Base-by-base conservation (phyloP, 2,797 vertebrate species). In the Xyrichtys novacula region DNA sequence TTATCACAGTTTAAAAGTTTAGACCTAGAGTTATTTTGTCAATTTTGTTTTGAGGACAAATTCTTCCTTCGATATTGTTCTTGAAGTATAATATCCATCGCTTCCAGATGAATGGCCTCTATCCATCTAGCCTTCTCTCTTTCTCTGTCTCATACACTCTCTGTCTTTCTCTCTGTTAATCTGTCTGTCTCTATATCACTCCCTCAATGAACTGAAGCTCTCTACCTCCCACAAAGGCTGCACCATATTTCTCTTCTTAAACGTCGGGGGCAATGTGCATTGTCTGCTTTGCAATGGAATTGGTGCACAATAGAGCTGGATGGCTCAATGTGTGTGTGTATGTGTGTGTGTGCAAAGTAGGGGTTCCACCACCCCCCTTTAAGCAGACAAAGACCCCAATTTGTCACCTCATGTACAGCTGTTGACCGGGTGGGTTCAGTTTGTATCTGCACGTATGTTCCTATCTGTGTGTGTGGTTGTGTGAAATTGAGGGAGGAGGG, bases 341-440 rank as follows among this genome's bases (percentile, higher is more conserved):
- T 64, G 72, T 61, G 62, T 65, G 71, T 70, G 85, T 56, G 76
- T 34, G 65, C 65, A 83, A 65, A 82, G 75, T 76, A 78, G 60
- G 78, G 81, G 85, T 82, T 76, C 75, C 87, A 76, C 81, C 84
- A 80, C 78, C 85, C 89, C 78, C 88, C 76, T 89, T 89, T 88
- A 84, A 78, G 80, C 52, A 84, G 79, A 91, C 90, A 92, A 92
- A 92, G 89, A 89, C 89, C 90, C 90, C 90, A 91, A 92, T 91
- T 92, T 92, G 90, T 92, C 89, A 91, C 91, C 85, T 91, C 83
- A 62, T 91, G 90, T 91, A 89, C 89, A 92, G 90, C 91, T 92
- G 91, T 90, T 91, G 89, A 90, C 87, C 86, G 84, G 76, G 78
- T 85, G 88, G 83, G 73, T 86, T 85, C 76, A 43, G 81, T 85